Evolutionary conservation across 2,797 vertebrate genomes (phyloP).

Genomic region (Delichon dasypus): DNA sequence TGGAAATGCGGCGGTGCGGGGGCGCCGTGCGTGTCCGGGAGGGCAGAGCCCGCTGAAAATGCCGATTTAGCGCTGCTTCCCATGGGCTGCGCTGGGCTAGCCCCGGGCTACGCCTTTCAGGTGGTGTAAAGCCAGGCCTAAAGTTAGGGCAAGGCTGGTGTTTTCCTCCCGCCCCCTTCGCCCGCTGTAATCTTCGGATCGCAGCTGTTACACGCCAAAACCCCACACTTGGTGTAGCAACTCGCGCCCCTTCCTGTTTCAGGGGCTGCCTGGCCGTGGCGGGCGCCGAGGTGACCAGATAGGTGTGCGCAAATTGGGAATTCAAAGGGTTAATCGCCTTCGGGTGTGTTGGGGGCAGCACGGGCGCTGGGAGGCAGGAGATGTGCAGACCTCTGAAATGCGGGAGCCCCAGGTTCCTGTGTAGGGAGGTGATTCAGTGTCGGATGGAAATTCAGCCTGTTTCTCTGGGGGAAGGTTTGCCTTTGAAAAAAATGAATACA

Average conservation of each 20-base stretch:
- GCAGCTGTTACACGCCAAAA: rapidly evolving
- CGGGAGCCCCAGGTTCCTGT: not conserved
- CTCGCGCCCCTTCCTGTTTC: rapidly evolving
- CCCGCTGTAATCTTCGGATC: rapidly evolving
- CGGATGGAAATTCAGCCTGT: rapidly evolving
- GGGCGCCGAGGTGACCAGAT: rapidly evolving
- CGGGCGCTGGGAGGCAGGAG: not conserved
- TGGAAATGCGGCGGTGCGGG: not conserved
- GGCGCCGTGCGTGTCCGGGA: not conserved
- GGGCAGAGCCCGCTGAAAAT: not conserved
- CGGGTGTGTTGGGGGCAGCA: rapidly evolving
- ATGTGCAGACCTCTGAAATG: rapidly evolving
- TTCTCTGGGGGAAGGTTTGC: not conserved
- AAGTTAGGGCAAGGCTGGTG: not conserved
- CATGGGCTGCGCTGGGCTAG: not conserved
- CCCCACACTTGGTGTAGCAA: rapidly evolving
- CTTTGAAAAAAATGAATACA: not conserved
- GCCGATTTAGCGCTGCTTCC: rapidly evolving
- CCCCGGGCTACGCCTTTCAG: slow-evolving; percentile 2
- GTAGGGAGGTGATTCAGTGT: not conserved
- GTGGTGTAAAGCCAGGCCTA: not conserved
- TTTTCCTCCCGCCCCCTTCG: rapidly evolving
- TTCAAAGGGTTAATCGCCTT: not conserved
- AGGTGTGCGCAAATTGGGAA: rapidly evolving
- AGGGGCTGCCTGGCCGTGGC: rapidly evolving